These are phyloP conservation scores for Alca torda DNA, from an alignment of 2,797 vertebrate genomes.

Conservation along the genomic window DNA sequence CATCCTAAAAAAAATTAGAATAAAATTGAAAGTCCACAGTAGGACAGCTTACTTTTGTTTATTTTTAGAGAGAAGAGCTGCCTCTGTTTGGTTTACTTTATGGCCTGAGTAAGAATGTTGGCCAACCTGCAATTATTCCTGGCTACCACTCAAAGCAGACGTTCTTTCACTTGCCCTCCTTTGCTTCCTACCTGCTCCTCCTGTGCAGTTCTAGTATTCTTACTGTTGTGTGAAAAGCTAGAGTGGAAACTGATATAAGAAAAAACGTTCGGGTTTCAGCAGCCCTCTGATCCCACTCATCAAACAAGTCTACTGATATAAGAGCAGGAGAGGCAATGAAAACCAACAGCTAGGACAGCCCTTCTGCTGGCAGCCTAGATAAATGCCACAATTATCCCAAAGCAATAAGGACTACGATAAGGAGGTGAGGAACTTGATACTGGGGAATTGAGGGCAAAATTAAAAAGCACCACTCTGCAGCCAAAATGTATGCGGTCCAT, in stretches of 20 bases:
- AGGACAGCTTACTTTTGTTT: not conserved
- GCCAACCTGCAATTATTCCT: not conserved
- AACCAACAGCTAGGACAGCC: not conserved
- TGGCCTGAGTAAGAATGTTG: not conserved
- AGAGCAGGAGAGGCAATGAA: not conserved
- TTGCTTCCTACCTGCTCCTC: not conserved
- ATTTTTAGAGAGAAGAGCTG: not conserved
- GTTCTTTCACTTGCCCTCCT: not conserved
- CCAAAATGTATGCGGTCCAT: not conserved
- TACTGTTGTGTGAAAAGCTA: not conserved
- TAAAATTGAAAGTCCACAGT: not conserved
- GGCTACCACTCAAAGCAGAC: not conserved
- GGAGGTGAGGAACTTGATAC: not conserved
- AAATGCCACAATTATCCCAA: not conserved
- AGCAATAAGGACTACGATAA: not conserved
- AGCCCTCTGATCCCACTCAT: not conserved
- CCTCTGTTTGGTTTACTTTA: not conserved
- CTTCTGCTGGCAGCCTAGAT: not conserved
- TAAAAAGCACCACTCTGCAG: not conserved
- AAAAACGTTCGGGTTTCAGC: not conserved
- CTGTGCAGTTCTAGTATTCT: not conserved
- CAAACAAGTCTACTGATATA: not conserved
- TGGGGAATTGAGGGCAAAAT: not conserved
- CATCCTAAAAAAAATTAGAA: constrained; percentile 35
- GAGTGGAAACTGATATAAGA: not conserved